Base-by-base conservation (phyloP, 2,888 invertebrate genomes). In the Leptopilina drosophilae region DNA sequence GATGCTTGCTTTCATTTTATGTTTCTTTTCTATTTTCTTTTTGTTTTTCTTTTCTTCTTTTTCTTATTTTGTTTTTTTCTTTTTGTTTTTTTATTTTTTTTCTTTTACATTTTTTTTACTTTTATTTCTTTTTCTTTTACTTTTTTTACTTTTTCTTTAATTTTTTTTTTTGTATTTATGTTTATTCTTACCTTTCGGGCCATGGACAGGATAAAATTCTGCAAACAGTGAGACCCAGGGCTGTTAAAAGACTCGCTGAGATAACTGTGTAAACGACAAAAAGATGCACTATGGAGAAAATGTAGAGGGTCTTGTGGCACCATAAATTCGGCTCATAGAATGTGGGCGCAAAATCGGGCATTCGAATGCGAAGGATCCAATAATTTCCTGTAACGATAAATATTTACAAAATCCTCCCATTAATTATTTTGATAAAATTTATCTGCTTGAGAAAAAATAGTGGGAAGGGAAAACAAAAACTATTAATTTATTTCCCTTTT, bases 261-360 rank as follows among this genome's bases (percentile, higher is more conserved):
- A 95, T 87, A 7, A 95, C 92, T 0, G 94, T 93, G 93, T 97
- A 96, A 65, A 95, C 93, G 40, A 96, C 94, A 79, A 94, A 94
- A 0, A 97, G 93, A 88, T 97, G 96, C 62, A 95, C 94, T 79
- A 96, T 89, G 0, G 96, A 94, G 90, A 96, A 96, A 87, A 96
- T 94, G 91, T 96, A 97, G 46, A 97, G 93, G 0, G 95, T 95
- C 84, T 94, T 94, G 89, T 96, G 95, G 89, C 96, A 97, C 96
- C 96, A 97, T 83, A 94, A 93, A 91, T 96, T 95, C 0, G 97
- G 97, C 82, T 96, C 95, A 90, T 95, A 96, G 49, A 96, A 92
- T 0, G 94, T 94, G 0, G 95, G 95, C 0, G 94, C 93, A 91
- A 94, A 96, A 87, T 95, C 95, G 0, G 97, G 97, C 94, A 95